Evolutionary conservation across 2,888 invertebrate species (phyloP).

Genomic region (Latheticus oryzae): DNA sequence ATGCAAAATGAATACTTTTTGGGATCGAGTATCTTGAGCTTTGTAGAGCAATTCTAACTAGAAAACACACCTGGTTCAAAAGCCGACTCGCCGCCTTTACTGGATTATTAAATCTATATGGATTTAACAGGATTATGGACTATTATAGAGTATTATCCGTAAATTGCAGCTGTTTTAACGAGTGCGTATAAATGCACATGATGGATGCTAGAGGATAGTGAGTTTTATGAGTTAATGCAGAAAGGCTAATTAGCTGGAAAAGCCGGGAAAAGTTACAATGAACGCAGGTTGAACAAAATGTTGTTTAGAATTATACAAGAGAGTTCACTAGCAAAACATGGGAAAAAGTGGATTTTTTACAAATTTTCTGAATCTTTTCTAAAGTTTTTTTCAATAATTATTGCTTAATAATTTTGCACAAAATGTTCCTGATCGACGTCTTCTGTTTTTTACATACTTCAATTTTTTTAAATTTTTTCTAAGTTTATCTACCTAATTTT

Average conservation of each 20-base stretch:
- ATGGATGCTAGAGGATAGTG: constrained; percentile 25
- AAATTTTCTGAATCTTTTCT: too few relatives aligned
- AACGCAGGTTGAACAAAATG: constrained; percentile 6
- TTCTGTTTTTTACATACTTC: too few relatives aligned
- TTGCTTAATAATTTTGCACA: too few relatives aligned
- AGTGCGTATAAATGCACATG: constrained; percentile 30
- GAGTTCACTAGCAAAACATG: too few relatives aligned
- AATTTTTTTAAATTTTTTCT: too few relatives aligned
- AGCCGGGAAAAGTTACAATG: constrained; percentile 10
- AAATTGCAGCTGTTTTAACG: constrained; percentile 50
- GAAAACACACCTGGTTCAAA: constrained; percentile 51
- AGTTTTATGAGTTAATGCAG: too few relatives aligned
- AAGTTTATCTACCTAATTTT: too few relatives aligned
- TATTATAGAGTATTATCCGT: constrained; percentile 47
- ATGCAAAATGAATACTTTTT: constrained; percentile 55
- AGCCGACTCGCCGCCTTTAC: constrained; percentile 39
- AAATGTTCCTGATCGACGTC: too few relatives aligned
- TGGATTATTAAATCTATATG: constrained; percentile 51
- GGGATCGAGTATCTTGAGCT: constrained; percentile 49
- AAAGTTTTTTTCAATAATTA: too few relatives aligned
- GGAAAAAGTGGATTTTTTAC: too few relatives aligned
- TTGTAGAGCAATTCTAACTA: constrained; percentile 48
- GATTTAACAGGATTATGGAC: constrained; percentile 47
- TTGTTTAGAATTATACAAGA: too few relatives aligned
- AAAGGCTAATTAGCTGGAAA: too few relatives aligned